These are phyloP conservation scores for Lycaena phlaeas DNA, from an alignment of 2,888 invertebrate species.

Conservation along the genomic window DNA sequence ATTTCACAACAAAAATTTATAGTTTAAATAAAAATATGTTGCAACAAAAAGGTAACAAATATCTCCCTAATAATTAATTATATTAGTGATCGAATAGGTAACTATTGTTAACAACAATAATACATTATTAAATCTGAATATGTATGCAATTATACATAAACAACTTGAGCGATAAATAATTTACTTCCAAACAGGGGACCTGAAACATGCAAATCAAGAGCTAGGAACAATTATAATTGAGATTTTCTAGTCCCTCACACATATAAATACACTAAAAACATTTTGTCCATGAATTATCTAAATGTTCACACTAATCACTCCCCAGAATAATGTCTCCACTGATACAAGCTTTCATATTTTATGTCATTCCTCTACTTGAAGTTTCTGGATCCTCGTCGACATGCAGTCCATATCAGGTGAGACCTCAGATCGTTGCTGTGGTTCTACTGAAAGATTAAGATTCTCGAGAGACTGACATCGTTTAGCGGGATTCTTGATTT, in stretches of 20 bases:
- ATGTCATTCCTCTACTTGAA: conserved; percentile 74
- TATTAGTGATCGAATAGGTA: conserved; percentile 34
- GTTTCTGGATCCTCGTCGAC: conserved; percentile 75
- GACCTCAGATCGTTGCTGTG: conserved; percentile 37
- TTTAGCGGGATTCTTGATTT: conserved; percentile 56
- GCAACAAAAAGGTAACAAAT: conserved; percentile 54
- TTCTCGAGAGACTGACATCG: conserved; percentile 76
- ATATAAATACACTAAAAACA: conserved; percentile 52
- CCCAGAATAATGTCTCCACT: conserved; percentile 12
- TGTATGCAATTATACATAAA: background rate
- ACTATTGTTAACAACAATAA: conserved; percentile 36
- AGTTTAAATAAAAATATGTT: conserved; percentile 23
- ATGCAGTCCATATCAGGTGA: conserved; percentile 75
- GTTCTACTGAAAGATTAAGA: conserved; percentile 56
- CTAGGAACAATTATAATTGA: conserved; percentile 47
- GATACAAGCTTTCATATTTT: conserved; percentile 11
- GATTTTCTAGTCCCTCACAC: conserved; percentile 32
- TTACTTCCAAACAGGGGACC: conserved; percentile 17
- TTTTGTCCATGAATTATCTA: conserved; percentile 42
- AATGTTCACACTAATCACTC: conserved; percentile 31
- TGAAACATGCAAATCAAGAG: conserved; percentile 39
- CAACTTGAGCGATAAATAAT: conserved; percentile 21
- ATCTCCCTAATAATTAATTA: conserved; percentile 41
- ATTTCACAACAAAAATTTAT: background rate
- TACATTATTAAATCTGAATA: background rate